phyloP scores from a whole-genome alignment of 2,888 invertebrate species.

The Nymphalis urticae region DNA sequence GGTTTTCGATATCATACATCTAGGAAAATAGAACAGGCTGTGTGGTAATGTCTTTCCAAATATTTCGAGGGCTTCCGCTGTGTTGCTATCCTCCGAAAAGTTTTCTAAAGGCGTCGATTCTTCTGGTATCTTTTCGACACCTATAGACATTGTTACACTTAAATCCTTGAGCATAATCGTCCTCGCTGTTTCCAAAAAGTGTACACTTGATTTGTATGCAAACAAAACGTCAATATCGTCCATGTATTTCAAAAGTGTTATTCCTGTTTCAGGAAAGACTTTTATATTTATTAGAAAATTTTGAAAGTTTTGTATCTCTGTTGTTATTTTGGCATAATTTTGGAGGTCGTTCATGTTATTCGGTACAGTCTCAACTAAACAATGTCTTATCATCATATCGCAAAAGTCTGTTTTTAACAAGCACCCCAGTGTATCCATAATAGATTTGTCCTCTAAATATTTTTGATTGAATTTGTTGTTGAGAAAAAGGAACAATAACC shows the following conservation, averaged over 20 bases:
- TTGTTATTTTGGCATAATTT: conserved; percentile 83
- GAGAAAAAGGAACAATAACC: conserved; percentile 81
- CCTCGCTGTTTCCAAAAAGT: conserved; percentile 85
- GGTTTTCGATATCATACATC: conserved; percentile 83
- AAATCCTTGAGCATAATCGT: conserved; percentile 90
- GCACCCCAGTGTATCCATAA: conserved; percentile 81
- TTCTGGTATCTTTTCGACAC: conserved; percentile 69
- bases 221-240: conserved; percentile 88
- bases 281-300: conserved; percentile 80
- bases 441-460: conserved; percentile 61
- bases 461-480: conserved; percentile 77
- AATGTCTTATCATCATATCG: conserved; percentile 85
- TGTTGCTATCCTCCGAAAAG: conserved; percentile 41
- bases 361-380: conserved; percentile 89
- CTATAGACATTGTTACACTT: conserved; percentile 85
- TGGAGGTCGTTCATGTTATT: conserved; percentile 86
- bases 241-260: conserved; percentile 85
- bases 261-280: conserved; percentile 79
- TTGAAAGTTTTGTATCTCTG: conserved; percentile 85
- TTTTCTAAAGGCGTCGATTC: conserved; percentile 30
- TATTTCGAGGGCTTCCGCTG: conserved; percentile 66
- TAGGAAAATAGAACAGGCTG: conserved; percentile 75
- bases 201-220: conserved; percentile 88
- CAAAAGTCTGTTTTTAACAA: conserved; percentile 83
- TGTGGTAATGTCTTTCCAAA: conserved; percentile 69